Conservation (phyloP, 92 coral and sea anemone species). For the Epizoanthus ramosus region DNA sequence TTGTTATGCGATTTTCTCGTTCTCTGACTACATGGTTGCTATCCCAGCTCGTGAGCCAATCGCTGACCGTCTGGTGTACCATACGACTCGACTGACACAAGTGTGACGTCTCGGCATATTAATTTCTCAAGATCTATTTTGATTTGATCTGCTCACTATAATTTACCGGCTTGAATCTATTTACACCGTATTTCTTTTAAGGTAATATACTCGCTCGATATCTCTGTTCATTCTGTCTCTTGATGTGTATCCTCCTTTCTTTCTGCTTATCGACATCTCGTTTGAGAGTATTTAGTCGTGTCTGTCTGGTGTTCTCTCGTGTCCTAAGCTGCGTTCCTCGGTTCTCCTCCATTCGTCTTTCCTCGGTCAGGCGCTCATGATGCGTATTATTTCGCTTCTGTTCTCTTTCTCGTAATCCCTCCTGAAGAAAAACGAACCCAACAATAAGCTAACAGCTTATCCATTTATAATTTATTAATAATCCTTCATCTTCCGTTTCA, state of each 20-base stretch:
- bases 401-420: constrained; percentile 73
- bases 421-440: constrained; percentile 47
- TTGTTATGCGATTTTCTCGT: too few relatives aligned
- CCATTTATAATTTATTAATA: background rate
- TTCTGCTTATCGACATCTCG: constrained; percentile 70
- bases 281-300: constrained; percentile 64
- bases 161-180: background rate
- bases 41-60: too few relatives aligned
- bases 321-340: constrained; percentile 64
- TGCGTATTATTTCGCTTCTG: constrained; percentile 68
- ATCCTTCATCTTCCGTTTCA: too few relatives aligned
- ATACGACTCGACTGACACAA: too few relatives aligned
- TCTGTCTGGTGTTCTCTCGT: constrained; percentile 61
- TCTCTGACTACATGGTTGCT: too few relatives aligned
- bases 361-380: constrained; percentile 73
- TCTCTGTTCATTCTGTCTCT: constrained; percentile 73
- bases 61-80: too few relatives aligned
- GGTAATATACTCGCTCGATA: constrained; percentile 83
- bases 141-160: background rate
- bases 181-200: background rate
- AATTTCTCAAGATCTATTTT: background rate
- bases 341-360: constrained; percentile 60
- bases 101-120: background rate
- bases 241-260: constrained; percentile 77
- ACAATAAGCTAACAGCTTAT: background rate